Base-by-base conservation (phyloP, 2,888 invertebrate genomes). In the Leucoptera coffeella region DNA sequence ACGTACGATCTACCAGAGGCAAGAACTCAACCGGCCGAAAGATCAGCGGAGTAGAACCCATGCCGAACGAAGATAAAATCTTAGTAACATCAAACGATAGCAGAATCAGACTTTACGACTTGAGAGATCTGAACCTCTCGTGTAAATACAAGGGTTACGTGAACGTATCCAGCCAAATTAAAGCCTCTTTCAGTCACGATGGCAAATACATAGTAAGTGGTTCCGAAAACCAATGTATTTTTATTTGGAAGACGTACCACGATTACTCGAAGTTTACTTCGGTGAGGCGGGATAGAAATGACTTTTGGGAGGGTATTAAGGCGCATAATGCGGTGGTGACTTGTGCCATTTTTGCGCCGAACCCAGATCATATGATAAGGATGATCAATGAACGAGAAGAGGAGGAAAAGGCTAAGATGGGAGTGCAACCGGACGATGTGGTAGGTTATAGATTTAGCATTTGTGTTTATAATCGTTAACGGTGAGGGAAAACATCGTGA, bases 51-150 rank as follows among this genome's bases (percentile, higher is more conserved):
- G 93, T 99, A 35, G 96, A 97, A 53, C 91, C 94, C 0, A 88
- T 94, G 85, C 93, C 93, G 0, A 77, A 91, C 6, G 93, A 93
- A 53, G 93, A 95, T 45, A 95, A 95, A 59, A 91, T 96, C 32
- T 67, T 97, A 6, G 92, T 97, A 3, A 97, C 97, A 0, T 96
- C 96, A 0, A 99, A 99, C 55, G 99, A 99, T 49, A 97, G 96
- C 40, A 76, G 99, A 7, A 91, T 99, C 30, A 75, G 99, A 11
- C 73, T 99, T 12, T 99, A 99, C 61, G 97, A 99, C 59, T 71
- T 99, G 15, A 65, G 95, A 27, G 97, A 99, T 53, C 65, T 96
- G 30, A 95, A 91, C 44, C 69, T 97, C 11, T 91, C 93, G 0
- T 96, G 96, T 73, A 94, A 94, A 62, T 94, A 92, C 60, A 92